Base-by-base conservation (phyloP, 2,113 vertebrate genomes). In the Etia nguti region DNA sequence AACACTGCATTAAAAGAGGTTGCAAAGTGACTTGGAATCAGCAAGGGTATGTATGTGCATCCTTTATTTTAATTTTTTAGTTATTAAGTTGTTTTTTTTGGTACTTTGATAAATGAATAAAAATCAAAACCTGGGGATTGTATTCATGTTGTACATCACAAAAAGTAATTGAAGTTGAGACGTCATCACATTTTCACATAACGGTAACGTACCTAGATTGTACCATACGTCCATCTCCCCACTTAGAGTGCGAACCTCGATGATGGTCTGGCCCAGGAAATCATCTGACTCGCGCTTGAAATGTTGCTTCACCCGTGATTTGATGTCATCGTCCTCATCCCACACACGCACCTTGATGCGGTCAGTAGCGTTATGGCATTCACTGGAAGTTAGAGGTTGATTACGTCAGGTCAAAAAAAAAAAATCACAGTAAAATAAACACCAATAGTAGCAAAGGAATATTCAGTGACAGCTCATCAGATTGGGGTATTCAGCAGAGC, bases 161-260 rank as follows among this genome's bases (percentile, higher is more conserved):
- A 29, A 50, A 31, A 20, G 68, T 48, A 18, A 46, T 6, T 46
- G 38, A 52, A 52, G 4, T n/a, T 20, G n/a, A 52, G 18, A 43
- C 26, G 38, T 46, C 65, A 46, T 3, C 38, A 43, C 65, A 46
- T 16, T 73, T 0, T 73, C 65, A 73, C 8, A 46, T 24, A 73
- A 50, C 11, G 12, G 4, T 5, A n/a, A 85, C 96, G 18, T 96
- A 99, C 99, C 99, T 89, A 99, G 95, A 91, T 99, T 99, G 95
- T 99, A 99, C 98, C 99, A 99, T 50, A 99, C 99, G 54, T 99
- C 99, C 99, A 99, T 99, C 93, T 99, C 98, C 80, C 99, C 98
- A 26, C 99, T 99, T 80, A 99, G 94, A 16, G 98, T 99, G 90
- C 98, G 97, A 56, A 99, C 99, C 96, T 99, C 99, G 20, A 99